Evolutionary conservation across 2,797 vertebrate genomes (phyloP), one percentile per base, ranked within the genome.

Genomic region (Sebastes paucispinis): DNA sequence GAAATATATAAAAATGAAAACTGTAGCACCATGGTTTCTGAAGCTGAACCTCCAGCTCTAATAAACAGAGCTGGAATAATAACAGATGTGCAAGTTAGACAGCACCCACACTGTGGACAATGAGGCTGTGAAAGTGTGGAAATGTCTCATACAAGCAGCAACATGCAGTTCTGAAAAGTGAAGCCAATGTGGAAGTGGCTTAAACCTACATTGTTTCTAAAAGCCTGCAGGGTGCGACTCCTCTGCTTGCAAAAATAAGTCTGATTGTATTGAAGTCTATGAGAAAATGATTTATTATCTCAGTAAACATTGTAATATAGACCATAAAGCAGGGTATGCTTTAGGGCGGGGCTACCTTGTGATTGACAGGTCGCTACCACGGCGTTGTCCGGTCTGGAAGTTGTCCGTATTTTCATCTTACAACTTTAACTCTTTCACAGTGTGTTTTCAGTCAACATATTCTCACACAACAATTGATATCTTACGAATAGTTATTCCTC

Each of bases 31-130:
- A 5, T 50, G 69, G n/a, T 24, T 2, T 64, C 39, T 27, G 29
- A 59, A 73, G 59, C 70, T 52, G 50, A 77, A 58, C 6, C 6
- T 29, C 36, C 11, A 54, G 20, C 66, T 54, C 54, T 20, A 13
- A 75, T 75, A 54, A 70, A 60, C 20, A 27, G 59, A 32, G 39
- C 29, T 52, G 67, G 60, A 50, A 54, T 60, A 66, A 54, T 54
- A 64, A 22, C 20, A 57, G 13, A 74, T 27, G 22, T 68, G 36
- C 11, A n/a, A 43, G 55, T 57, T 55, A 24, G 20, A 24, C 9
- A 4, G 18, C 27, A 57, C 34, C 29, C 34, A 71, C 36, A n/a
- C 52, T 65, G 8, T 2, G 5, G 1, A 52, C 8, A 31, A 11
- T n/a, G 13, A 36, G 18, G 18, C 29, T 13, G 27, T 63, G 55